These are phyloP conservation scores for honey bee (Apis mellifera) DNA, from an alignment of 1,140 invertebrate genomes.

Conservation along the genomic window Amel_HAv3.1 CM009936.2:13572501-13573000, in stretches of 20 bases:
- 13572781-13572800: not conserved
- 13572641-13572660: constrained; percentile 40
- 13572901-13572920: too few species aligned
- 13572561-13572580: constrained; percentile 36
- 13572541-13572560: constrained; percentile 41
- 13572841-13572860: too few species aligned
- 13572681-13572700: constrained; percentile 39
- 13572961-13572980: too few species aligned
- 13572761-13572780: not conserved
- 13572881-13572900: too few species aligned
- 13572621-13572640: constrained; percentile 48
- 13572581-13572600: not conserved
- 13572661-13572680: constrained; percentile 39
- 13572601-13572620: constrained; percentile 52
- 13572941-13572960: too few species aligned
- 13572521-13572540: constrained; percentile 13
- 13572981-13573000: too few species aligned
- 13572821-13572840: too few species aligned
- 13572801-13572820: too few species aligned
- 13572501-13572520: constrained; percentile 9
- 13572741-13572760: not conserved
- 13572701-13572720: constrained; percentile 12
- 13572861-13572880: too few species aligned
- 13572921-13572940: too few species aligned
- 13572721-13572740: not conserved